These are phyloP conservation scores for Pomatostomus ruficeps DNA, from an alignment of 2,113 vertebrate genomes.

Conservation along the genomic window DNA sequence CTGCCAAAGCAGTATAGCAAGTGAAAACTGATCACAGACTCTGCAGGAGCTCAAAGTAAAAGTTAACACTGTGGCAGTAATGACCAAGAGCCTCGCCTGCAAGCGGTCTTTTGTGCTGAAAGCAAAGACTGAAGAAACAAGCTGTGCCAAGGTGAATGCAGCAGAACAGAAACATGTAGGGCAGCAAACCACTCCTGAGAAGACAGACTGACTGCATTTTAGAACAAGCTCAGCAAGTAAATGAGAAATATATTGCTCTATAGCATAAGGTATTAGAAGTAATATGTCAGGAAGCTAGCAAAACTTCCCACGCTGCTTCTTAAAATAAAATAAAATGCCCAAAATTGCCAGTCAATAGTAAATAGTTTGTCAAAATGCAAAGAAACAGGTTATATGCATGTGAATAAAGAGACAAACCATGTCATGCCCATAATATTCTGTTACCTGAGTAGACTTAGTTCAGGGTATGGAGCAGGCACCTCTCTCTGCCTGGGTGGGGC, in stretches of 20 bases:
- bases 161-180: background rate
- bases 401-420: background rate
- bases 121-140: background rate
- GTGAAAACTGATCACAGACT: background rate
- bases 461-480: background rate
- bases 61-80: background rate
- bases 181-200: background rate
- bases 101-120: background rate
- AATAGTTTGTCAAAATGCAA: background rate
- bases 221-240: background rate
- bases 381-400: background rate
- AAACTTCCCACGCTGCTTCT: background rate
- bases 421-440: background rate
- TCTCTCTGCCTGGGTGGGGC: background rate
- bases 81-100: background rate
- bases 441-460: background rate
- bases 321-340: background rate
- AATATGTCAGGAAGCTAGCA: background rate
- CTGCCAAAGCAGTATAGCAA: background rate
- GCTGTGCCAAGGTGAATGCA: background rate
- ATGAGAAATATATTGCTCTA: background rate
- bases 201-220: background rate
- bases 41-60: background rate
- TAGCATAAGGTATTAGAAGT: fast-evolving
- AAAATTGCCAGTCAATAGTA: background rate